A percentile compares a stretch with the other conserved stretches of the same genome.
phyloP scores from a whole-genome alignment of 2,113 vertebrate species.

The Sylvietta virens region DNA sequence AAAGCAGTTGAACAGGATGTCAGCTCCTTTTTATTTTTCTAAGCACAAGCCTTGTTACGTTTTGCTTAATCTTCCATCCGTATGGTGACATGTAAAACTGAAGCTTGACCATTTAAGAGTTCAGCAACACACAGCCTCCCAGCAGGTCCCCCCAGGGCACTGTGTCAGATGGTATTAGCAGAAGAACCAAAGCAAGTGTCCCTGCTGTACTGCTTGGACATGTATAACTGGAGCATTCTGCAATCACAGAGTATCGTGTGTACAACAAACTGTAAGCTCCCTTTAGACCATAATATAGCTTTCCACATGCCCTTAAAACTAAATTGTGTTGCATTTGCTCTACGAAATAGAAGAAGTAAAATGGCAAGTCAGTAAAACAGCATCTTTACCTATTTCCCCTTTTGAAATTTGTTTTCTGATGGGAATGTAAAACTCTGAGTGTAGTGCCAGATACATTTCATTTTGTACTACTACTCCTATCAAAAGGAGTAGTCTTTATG shows the following conservation, averaged over 20 bases:
- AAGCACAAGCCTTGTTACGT: background rate
- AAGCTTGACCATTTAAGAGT: constrained; percentile 35
- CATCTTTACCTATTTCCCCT: background rate
- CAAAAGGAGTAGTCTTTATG: background rate
- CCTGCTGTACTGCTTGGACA: background rate
- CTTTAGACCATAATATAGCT: background rate
- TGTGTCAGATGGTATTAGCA: constrained; percentile 5
- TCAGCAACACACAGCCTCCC: background rate
- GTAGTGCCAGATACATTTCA: background rate
- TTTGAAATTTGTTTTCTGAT: background rate
- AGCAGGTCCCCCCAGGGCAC: background rate
- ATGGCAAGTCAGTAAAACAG: background rate
- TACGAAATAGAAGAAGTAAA: background rate
- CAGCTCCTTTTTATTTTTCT: constrained; percentile 31
- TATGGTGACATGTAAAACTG: constrained; percentile 11
- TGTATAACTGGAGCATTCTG: background rate
- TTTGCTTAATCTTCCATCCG: constrained; percentile 1
- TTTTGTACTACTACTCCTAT: background rate
- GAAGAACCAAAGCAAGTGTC: background rate
- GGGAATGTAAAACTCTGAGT: background rate
- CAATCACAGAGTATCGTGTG: background rate
- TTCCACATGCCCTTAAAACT: background rate
- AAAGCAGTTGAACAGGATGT: constrained; percentile 23
- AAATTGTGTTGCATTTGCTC: background rate
- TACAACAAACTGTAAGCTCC: background rate